Conservation (phyloP, 2,797 vertebrate genomes). For the Rhodeus uyekii region DNA sequence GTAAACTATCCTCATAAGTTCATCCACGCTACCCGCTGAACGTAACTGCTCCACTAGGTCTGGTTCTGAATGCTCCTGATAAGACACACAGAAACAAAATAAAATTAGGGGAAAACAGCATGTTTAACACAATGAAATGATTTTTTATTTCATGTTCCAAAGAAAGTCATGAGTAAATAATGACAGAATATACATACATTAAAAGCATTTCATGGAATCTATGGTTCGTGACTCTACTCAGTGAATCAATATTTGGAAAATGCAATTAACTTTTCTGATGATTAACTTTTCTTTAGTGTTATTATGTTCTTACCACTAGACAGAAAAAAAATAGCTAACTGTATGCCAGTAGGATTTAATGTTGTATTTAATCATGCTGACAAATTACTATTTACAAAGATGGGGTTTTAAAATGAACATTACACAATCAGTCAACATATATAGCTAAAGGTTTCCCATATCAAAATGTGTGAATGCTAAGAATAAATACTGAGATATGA, state of each 20-base stretch:
- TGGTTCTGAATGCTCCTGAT: slow-evolving; percentile 81
- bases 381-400: neutral
- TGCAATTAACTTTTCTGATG: no score
- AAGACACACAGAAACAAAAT: slow-evolving; percentile 61
- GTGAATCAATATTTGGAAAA: neutral
- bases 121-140: no score
- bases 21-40: slow-evolving; percentile 91
- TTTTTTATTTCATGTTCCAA: no score
- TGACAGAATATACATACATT: neutral
- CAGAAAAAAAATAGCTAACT: neutral
- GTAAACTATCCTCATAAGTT: slow-evolving; percentile 93
- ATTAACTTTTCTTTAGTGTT: neutral
- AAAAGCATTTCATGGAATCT: no score
- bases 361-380: neutral
- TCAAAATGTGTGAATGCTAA: neutral
- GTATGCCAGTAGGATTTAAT: neutral
- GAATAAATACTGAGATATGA: slow-evolving; percentile 12
- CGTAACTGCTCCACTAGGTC: slow-evolving; percentile 90
- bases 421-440: neutral
- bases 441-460: neutral
- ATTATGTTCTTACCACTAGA: neutral
- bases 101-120: neutral
- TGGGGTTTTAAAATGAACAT: neutral
- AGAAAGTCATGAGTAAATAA: neutral
- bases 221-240: neutral